Percentiles rank a stretch among this genome's conserved stretches.
Conservation (phyloP, 2,888 invertebrate genomes). For the Leptodirus hochenwartii region DNA sequence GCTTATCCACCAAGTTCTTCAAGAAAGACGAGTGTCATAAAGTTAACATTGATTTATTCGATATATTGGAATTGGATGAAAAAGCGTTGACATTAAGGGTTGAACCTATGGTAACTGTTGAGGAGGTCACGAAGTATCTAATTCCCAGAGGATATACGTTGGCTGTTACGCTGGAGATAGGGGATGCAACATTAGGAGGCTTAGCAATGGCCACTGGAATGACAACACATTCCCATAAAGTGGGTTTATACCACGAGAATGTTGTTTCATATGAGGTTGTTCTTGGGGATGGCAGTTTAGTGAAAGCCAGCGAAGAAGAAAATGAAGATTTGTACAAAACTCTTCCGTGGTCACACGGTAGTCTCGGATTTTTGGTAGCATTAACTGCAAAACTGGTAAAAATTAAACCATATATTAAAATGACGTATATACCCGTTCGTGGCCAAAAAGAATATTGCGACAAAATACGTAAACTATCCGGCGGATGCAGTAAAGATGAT, state of each 20-base stretch:
- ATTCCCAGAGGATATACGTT: constrained; percentile 47
- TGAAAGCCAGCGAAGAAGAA: constrained; percentile 35
- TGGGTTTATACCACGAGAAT: constrained; percentile 49
- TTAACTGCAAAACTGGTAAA: constrained; percentile 41
- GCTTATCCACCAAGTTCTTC: constrained; percentile 47
- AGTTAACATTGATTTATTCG: constrained; percentile 41
- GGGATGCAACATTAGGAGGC: constrained; percentile 50
- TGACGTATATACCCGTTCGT: constrained; percentile 41
- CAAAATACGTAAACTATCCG: constrained; percentile 38
- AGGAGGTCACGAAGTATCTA: constrained; percentile 41
- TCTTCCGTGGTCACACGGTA: constrained; percentile 49
- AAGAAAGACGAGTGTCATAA: constrained; percentile 42
- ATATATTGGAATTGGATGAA: constrained; percentile 40
- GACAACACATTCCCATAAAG: constrained; percentile 55
- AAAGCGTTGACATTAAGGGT: constrained; percentile 37
- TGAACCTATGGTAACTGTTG: constrained; percentile 49
- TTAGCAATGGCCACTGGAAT: constrained; percentile 52
- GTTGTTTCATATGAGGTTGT: constrained; percentile 46
- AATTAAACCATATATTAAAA: constrained; percentile 44
- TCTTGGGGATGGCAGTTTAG: constrained; percentile 39
- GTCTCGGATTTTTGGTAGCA: constrained; percentile 44
- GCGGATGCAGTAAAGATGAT: constrained; percentile 24
- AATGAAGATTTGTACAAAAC: constrained; percentile 37
- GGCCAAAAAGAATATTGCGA: constrained; percentile 45
- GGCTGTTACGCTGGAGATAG: constrained; percentile 48